Conservation (phyloP, 2,113 vertebrate species). For the Peromyscus maniculatus region DNA sequence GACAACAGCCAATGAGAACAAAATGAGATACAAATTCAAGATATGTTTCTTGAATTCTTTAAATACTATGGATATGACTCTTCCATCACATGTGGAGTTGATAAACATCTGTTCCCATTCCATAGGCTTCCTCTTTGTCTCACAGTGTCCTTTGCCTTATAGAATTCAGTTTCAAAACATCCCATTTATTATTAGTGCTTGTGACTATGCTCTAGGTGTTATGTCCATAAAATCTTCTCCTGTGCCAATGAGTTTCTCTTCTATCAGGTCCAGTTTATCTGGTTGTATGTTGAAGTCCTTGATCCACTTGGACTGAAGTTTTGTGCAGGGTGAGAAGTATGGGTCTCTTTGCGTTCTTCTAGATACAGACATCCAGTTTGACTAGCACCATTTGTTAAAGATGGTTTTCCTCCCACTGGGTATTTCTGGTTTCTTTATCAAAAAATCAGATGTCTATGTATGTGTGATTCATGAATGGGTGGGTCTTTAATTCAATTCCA, state of each 20-base stretch:
- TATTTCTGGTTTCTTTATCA: neutral
- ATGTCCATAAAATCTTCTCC: neutral
- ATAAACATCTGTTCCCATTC: neutral
- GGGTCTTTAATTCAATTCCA: neutral
- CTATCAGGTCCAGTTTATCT: neutral
- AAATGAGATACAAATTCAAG: neutral
- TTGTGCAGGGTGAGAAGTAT: neutral
- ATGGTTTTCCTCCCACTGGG: neutral
- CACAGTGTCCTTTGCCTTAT: neutral
- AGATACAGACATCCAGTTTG: neutral
- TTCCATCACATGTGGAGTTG: neutral
- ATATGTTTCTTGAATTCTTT: neutral
- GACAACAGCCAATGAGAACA: neutral
- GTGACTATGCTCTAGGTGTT: neutral
- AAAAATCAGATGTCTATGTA: neutral
- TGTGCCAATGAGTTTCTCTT: neutral
- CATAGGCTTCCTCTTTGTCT: no score
- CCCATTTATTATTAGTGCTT: neutral
- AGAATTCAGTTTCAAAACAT: neutral
- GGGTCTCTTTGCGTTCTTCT: neutral
- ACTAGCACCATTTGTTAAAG: neutral
- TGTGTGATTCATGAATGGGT: neutral
- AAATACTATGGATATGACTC: neutral
- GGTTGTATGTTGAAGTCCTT: neutral
- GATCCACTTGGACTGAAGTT: neutral